These are phyloP conservation scores for Ciconia maguari DNA, from an alignment of 2,113 vertebrate genomes.

Conservation along the genomic window DNA sequence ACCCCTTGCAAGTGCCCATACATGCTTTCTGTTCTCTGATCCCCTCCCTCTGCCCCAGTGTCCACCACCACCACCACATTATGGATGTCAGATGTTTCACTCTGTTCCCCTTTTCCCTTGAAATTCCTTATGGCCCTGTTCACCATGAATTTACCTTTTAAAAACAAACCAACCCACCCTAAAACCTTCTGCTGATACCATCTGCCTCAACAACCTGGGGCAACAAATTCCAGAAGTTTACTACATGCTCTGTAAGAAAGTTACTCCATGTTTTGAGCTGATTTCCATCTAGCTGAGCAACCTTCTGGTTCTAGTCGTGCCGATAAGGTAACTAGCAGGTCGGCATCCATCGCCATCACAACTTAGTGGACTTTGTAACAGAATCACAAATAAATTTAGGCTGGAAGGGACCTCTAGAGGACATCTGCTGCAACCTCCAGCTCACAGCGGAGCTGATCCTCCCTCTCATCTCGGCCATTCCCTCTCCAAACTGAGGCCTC, in stretches of 20 bases:
- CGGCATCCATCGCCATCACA: rapidly evolving
- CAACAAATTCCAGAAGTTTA: not conserved
- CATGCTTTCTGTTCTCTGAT: not conserved
- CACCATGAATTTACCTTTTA: too few relatives aligned
- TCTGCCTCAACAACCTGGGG: not conserved
- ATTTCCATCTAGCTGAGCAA: not conserved
- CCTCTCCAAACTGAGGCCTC: not conserved
- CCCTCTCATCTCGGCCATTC: not conserved
- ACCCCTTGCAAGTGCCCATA: rapidly evolving
- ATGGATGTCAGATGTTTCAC: rapidly evolving
- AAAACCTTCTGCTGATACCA: not conserved
- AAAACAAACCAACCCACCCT: not conserved
- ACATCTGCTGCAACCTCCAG: not conserved
- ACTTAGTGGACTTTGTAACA: rapidly evolving
- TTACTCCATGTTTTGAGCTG: not conserved
- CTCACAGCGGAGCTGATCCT: not conserved
- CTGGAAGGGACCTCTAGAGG: conserved; percentile 37
- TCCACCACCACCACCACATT: not conserved
- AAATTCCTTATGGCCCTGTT: not conserved
- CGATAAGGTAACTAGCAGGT: rapidly evolving
- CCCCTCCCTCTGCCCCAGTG: not conserved
- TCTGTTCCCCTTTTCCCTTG: too few relatives aligned
- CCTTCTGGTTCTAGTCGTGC: rapidly evolving
- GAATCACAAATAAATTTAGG: not conserved
- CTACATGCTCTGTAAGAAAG: not conserved